Evolutionary conservation across 2,888 invertebrate species (phyloP), one percentile per base, ranked within the genome.

Genomic region (Cactoblastis cactorum): DNA sequence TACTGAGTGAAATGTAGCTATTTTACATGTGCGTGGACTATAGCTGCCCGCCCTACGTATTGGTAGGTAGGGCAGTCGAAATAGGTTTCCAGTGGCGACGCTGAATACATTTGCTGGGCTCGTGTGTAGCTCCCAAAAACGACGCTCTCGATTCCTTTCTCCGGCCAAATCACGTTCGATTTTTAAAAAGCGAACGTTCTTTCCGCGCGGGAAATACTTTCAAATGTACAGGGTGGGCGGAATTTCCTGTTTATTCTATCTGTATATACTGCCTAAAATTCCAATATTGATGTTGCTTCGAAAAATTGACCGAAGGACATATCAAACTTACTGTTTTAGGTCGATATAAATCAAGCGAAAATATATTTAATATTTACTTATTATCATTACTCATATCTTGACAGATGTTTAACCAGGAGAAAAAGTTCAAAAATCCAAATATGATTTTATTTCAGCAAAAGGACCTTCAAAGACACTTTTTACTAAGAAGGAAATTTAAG

Each of bases 21-120:
- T 87, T 88, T 88, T 88, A 88, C 88, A 88, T 88, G 88, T 87
- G 84, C 83, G 83, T 76, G 78, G 83, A 77, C 85, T 84, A 79
- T 83, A 81, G 83, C 82, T 77, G 80, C 74, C 82, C 83, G 75
- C 82, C 78, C 77, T 77, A 72, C 78, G 79, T 84, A 82, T 86
- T 69, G 83, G 87, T 85, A 83, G 82, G 83, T 82, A 83, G 80
- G 77, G 77, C 77, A 77, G 82, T 77, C 77, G 78, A 79, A 83
- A 83, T 85, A 84, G 80, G 86, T 81, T 82, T 77, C 75, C 79
- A 73, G 75, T 80, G 69, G 76, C 79, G 82, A 80, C 81, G 82
- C 74, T 72, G 79, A 82, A 84, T 84, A 85, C 80, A 83, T 85
- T 85, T 80, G 74, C 76, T 75, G 69, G 71, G 68, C 74, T 77